A percentile compares a stretch with the other conserved stretches of the same genome.
Evolutionary conservation across 2,113 vertebrate genomes (phyloP).

Genomic region (Pseudorhombus dupliciocellatus): DNA sequence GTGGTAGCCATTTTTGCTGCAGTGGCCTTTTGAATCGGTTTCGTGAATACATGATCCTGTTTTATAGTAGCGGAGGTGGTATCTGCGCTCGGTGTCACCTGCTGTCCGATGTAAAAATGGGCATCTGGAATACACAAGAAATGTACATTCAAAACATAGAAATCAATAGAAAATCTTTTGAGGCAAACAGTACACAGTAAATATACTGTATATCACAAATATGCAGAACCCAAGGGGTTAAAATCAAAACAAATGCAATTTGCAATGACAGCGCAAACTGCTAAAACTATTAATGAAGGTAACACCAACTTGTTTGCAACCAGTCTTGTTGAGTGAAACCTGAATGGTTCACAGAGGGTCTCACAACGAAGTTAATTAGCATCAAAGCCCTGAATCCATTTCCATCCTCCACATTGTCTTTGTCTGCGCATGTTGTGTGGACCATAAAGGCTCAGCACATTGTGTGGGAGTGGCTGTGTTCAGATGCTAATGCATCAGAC

Average conservation of each 20-base stretch:
- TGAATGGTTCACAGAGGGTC: background rate
- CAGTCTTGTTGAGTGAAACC: background rate
- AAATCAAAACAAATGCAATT: background rate
- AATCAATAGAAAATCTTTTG: background rate
- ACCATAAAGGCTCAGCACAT: background rate
- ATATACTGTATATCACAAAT: background rate
- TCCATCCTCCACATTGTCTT: background rate
- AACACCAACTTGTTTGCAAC: background rate
- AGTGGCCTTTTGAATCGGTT: slow-evolving; percentile 96
- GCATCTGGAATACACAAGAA: slow-evolving; percentile 80
- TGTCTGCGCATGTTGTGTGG: background rate
- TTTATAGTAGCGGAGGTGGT: slow-evolving; percentile 97
- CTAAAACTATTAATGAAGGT: background rate
- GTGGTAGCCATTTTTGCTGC: slow-evolving; percentile 96
- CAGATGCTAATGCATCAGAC: slow-evolving; percentile 26
- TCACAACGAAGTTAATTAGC: slow-evolving; percentile 12
- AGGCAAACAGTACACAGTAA: background rate
- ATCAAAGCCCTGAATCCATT: background rate
- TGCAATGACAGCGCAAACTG: background rate
- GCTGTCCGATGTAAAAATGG: slow-evolving; percentile 95
- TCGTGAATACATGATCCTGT: slow-evolving; percentile 98
- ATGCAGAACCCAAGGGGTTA: too few relatives aligned
- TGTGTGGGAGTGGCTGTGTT: background rate
- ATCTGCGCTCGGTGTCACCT: slow-evolving; percentile 95
- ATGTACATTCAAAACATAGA: background rate